phyloP scores from a whole-genome alignment of 2,113 vertebrate species.

The Fregata magnificens region DNA sequence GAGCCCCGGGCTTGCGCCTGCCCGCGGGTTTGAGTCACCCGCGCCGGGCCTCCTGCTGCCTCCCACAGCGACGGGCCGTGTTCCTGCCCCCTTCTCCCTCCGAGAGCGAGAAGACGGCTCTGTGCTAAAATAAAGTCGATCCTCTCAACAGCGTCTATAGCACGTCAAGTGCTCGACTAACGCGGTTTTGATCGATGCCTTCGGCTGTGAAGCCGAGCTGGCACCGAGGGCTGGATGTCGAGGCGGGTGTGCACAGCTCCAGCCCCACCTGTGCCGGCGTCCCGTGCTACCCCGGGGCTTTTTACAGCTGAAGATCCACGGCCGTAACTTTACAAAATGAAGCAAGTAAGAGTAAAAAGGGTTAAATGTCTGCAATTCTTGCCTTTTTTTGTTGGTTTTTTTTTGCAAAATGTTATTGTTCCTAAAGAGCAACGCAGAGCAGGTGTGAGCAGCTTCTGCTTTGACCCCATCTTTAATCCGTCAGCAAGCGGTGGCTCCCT shows the following conservation, averaged over 20 bases:
- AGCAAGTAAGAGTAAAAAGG: not conserved
- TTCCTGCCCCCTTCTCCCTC: not conserved
- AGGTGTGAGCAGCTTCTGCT: not conserved
- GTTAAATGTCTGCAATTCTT: not conserved
- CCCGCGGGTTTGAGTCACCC: not conserved
- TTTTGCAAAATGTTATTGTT: not conserved
- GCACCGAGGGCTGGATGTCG: too few relatives aligned
- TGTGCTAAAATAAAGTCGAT: not conserved
- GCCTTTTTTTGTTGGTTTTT: too few relatives aligned
- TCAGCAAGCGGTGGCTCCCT: not conserved
- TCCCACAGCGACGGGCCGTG: not conserved
- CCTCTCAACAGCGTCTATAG: not conserved
- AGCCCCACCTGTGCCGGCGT: too few relatives aligned
- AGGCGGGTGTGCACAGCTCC: too few relatives aligned
- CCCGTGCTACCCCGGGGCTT: not conserved
- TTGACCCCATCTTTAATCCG: not conserved
- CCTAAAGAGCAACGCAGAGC: not conserved
- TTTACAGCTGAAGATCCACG: not conserved
- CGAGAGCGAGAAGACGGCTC: not conserved
- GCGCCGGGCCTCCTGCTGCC: not conserved
- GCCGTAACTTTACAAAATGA: not conserved
- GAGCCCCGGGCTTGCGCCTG: not conserved
- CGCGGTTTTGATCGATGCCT: not conserved
- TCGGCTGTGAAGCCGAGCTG: not conserved
- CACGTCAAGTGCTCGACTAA: not conserved